Conservation (phyloP, 2,797 vertebrate species). For the Sebastes reedi region DNA sequence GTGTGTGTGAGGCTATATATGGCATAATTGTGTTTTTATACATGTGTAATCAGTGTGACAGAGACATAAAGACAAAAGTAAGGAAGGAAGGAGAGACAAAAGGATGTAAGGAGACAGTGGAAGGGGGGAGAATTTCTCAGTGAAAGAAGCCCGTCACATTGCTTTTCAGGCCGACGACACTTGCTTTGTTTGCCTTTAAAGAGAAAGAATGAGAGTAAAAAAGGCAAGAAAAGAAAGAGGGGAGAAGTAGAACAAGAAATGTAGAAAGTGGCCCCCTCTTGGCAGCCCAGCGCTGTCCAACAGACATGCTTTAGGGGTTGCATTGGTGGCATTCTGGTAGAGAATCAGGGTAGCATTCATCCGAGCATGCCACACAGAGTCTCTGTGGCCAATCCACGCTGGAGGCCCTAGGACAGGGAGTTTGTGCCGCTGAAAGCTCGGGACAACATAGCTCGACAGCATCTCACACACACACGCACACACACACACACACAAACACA, state of each 20-base stretch:
- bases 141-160: conserved; percentile 29
- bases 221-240: conserved; percentile 35
- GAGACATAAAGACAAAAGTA: background rate
- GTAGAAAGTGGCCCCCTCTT: conserved; percentile 59
- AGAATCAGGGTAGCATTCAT: conserved; percentile 72
- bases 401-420: conserved; percentile 75
- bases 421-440: conserved; percentile 73
- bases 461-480: conserved; percentile 41
- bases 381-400: conserved; percentile 77
- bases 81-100: background rate
- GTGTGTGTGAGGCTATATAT: background rate
- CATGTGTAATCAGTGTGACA: background rate
- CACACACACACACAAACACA: conserved; percentile 46
- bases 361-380: conserved; percentile 69
- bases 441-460: conserved; percentile 73
- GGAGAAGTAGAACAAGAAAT: conserved; percentile 58
- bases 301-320: conserved; percentile 68
- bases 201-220: conserved; percentile 21
- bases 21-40: conserved; percentile 21
- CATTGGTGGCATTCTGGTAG: conserved; percentile 73
- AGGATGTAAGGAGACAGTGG: background rate
- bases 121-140: background rate
- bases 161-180: conserved; percentile 36
- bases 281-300: conserved; percentile 44
- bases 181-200: conserved; percentile 57